phyloP scores from a whole-genome alignment of 2,113 vertebrate species.

The Rhagologus leucostigma region DNA sequence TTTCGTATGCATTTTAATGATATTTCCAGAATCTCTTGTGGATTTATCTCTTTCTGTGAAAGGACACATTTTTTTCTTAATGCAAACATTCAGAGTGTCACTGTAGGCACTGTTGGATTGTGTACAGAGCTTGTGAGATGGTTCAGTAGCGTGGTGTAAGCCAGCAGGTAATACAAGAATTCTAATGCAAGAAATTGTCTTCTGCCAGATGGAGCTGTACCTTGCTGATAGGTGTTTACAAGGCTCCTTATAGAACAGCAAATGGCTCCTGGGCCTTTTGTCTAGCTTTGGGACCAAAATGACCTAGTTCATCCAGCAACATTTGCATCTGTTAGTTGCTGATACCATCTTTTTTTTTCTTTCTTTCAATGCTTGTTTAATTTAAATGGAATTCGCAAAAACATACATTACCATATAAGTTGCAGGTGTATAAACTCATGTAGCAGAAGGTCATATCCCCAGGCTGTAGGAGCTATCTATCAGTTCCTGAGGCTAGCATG shows the following conservation, averaged over 20 bases:
- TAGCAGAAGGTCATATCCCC: not conserved
- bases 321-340: not conserved
- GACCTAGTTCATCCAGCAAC: not conserved
- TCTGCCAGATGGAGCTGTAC: not conserved
- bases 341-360: not conserved
- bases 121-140: not conserved
- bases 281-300: not conserved
- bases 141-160: not conserved
- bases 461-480: not conserved
- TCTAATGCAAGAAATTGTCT: not conserved
- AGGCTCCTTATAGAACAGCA: not conserved
- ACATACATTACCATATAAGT: not conserved
- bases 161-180: not conserved
- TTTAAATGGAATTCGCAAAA: not conserved
- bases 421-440: not conserved
- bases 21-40: not conserved
- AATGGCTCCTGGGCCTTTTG: not conserved
- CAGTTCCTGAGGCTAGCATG: not conserved
- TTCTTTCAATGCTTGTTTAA: not conserved
- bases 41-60: not conserved
- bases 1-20: not conserved
- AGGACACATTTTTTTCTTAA: not conserved
- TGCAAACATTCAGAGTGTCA: not conserved
- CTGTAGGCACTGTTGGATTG: not conserved
- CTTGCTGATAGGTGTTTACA: not conserved